phyloP scores from a whole-genome alignment of 2,113 vertebrate species.

The Ellobius talpinus region DNA sequence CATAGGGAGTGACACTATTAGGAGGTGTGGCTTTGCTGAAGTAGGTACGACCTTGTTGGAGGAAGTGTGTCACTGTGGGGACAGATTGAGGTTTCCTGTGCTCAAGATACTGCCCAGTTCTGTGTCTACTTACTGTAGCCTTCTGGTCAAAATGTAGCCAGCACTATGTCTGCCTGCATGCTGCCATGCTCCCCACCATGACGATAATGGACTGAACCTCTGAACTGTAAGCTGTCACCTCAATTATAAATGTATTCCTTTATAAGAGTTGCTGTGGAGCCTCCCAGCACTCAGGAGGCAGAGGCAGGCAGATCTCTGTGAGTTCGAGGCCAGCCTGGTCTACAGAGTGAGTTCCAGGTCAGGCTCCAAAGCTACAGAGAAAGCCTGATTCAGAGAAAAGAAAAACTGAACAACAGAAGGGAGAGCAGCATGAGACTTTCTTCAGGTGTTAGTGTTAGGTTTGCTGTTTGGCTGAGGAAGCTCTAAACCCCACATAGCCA shows the following conservation, averaged over 20 bases:
- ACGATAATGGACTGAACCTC: neutral
- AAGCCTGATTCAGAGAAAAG: neutral
- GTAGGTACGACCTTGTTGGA: neutral
- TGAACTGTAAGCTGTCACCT: neutral
- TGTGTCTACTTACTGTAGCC: neutral
- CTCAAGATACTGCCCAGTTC: neutral
- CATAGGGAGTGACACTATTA: neutral
- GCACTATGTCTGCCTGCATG: neutral
- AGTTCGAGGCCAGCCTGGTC: neutral
- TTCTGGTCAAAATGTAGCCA: neutral
- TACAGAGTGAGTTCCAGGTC: neutral
- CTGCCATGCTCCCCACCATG: neutral
- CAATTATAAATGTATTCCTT: neutral
- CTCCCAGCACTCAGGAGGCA: neutral
- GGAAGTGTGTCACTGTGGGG: neutral
- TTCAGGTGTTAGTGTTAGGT: fast-evolving
- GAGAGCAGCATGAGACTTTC: neutral
- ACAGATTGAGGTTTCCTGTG: neutral
- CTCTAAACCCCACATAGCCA: no score
- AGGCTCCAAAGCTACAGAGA: neutral
- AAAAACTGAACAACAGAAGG: neutral
- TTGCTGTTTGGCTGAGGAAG: neutral
- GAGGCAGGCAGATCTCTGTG: neutral
- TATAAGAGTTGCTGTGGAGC: neutral
- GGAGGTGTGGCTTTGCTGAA: neutral